phyloP scores from a whole-genome alignment of 2,888 invertebrate genomes.

The Apodemia zela region DNA sequence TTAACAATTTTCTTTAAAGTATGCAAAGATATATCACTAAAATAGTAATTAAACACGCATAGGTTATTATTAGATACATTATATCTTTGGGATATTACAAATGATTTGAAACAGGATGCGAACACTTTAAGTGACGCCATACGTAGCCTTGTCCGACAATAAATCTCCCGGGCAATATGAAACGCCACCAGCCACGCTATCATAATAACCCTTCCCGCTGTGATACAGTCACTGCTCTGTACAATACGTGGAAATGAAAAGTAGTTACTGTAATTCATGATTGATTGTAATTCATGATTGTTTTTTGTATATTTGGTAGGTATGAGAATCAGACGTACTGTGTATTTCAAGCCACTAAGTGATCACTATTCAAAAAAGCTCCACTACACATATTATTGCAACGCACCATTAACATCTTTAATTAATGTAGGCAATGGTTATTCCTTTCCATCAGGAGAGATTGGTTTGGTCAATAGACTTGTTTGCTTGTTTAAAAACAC shows the following conservation, averaged over 20 bases:
- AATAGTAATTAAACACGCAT: not conserved
- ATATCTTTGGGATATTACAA: constrained; percentile 5
- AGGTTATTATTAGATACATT: not conserved
- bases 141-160: constrained; percentile 40
- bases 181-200: constrained; percentile 44
- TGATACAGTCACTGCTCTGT: constrained; percentile 40
- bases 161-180: constrained; percentile 71
- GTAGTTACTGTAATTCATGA: not conserved
- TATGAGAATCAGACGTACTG: too few species aligned
- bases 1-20: not conserved
- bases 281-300: too few species aligned
- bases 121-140: constrained; percentile 24
- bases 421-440: too few species aligned
- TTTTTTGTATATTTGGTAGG: too few species aligned
- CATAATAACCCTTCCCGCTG: constrained; percentile 61
- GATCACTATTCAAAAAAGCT: too few species aligned
- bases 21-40: not conserved
- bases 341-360: too few species aligned
- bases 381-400: too few species aligned
- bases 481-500: too few species aligned
- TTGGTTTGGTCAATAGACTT: too few species aligned
- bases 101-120: constrained; percentile 21
- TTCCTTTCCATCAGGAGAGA: too few species aligned
- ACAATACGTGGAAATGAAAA: constrained; percentile 20
- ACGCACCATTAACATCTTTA: too few species aligned